These are phyloP conservation scores for Falcunculus frontatus DNA, from an alignment of 2,113 vertebrate species.

Conservation along the genomic window DNA sequence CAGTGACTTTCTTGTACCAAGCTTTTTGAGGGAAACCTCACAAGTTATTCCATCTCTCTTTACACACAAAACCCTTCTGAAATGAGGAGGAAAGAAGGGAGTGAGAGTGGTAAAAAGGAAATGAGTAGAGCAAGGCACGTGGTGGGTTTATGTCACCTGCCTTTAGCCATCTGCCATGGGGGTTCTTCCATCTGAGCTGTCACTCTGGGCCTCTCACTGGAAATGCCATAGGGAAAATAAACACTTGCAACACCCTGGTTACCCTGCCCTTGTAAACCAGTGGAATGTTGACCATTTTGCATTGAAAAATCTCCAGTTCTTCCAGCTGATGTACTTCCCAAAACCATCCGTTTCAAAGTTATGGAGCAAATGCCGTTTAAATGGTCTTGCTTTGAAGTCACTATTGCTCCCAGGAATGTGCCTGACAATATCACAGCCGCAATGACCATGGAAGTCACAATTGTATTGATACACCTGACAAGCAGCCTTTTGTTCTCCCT, in stretches of 20 bases:
- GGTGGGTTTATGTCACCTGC: neutral
- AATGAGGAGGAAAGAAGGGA: neutral
- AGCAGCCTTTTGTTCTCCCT: constrained; percentile 22
- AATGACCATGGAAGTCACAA: neutral
- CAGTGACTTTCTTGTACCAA: neutral
- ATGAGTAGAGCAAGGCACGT: neutral
- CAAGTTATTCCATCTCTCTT: neutral
- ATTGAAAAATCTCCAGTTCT: neutral
- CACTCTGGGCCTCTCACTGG: neutral
- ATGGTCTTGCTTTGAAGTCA: neutral
- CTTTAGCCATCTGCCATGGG: neutral
- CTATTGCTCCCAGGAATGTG: neutral
- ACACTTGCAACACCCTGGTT: neutral
- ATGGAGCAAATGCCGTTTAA: neutral
- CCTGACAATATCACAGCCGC: neutral
- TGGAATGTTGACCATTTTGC: neutral
- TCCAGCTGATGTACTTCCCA: neutral
- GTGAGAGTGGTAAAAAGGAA: neutral
- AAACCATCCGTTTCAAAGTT: neutral
- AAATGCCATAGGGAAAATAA: neutral
- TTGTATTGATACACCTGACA: neutral
- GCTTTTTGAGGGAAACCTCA: neutral
- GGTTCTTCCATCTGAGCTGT: neutral
- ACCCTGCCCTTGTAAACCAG: neutral
- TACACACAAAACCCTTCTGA: neutral